Evolutionary conservation across 2,797 vertebrate species (phyloP), one percentile per base, ranked within the genome.

Genomic region (Naso thynnoides): DNA sequence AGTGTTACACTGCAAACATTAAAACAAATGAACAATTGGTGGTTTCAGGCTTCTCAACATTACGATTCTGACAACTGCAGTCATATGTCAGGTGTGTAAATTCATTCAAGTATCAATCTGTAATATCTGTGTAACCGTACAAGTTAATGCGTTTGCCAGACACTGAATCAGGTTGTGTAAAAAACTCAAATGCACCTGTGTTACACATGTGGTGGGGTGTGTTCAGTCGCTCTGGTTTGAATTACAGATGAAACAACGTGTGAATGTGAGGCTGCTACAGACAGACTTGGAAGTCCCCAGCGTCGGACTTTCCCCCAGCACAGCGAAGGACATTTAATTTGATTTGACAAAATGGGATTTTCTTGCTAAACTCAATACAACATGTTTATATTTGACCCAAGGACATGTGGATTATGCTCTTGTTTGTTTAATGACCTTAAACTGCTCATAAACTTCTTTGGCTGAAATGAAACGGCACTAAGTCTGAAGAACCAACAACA

Each of bases 251-350:
- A n/a, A n/a, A n/a, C n/a, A n/a, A n/a, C n/a, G n/a, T n/a, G 67
- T 61, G 70, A 76, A 70, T 68, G 72, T 0, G 13, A 27, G 0
- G 42, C 33, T 59, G 56, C 38, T 39, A 2, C 24, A 62, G 7
- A 38, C 21, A 5, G 23, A 60, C 26, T 2, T 54, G 60, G 73
- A 85, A 73, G 50, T 81, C 68, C 78, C 80, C 67, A 2, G 8
- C 6, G 45, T n/a, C 21, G 73, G 68, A 66, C 33, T 78, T 79
- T 49, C 82, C 82, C 80, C 6, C 14, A 55, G 60, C 14, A 19
- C n/a, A 24, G 55, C 9, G n/a, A 10, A 31, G 6, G 41, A 81
- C 60, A 72, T 39, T 61, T 79, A 47, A 84, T 79, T 55, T 36
- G 50, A 82, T 77, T 69, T 63, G 14, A 54, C 44, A 24, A 50